These are phyloP conservation scores for Trimorus sp. DNA, from an alignment of 2,888 invertebrate species.

Conservation along the genomic window DNA sequence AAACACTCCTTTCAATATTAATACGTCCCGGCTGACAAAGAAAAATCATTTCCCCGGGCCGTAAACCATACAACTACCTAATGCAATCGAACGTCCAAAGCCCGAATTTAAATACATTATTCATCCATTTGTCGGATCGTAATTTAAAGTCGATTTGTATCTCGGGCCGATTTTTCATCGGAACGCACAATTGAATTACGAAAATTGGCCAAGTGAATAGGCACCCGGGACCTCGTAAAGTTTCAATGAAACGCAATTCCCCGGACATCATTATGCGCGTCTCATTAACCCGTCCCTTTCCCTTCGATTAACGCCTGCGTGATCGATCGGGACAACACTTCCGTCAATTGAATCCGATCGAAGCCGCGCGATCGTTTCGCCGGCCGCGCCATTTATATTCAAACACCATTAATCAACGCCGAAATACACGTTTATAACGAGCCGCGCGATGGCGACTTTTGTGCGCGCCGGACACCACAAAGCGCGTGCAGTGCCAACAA, in stretches of 20 bases:
- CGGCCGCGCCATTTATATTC: constrained; percentile 55
- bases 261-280: constrained; percentile 44
- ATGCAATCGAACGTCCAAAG: constrained; percentile 4
- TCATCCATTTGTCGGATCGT: constrained; percentile 35
- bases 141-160: constrained; percentile 35
- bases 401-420: constrained; percentile 18
- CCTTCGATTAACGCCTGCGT: neutral
- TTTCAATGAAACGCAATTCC: constrained; percentile 59
- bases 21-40: neutral
- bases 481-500: constrained; percentile 53
- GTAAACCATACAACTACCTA: constrained; percentile 21
- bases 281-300: constrained; percentile 57
- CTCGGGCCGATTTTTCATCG: constrained; percentile 43
- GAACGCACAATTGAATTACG: constrained; percentile 52
- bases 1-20: constrained; percentile 27
- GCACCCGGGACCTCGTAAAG: constrained; percentile 31
- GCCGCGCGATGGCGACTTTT: constrained; percentile 39
- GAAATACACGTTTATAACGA: constrained; percentile 5
- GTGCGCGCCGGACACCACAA: constrained; percentile 47
- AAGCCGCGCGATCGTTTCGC: constrained; percentile 52
- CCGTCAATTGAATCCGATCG: constrained; percentile 62
- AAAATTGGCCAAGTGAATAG: constrained; percentile 49
- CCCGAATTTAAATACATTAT: constrained; percentile 28
- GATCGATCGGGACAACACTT: constrained; percentile 55
- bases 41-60: constrained; percentile 22